Conservation (phyloP, 2,797 vertebrate species). For the Schizothorax lantsangensis region DNA sequence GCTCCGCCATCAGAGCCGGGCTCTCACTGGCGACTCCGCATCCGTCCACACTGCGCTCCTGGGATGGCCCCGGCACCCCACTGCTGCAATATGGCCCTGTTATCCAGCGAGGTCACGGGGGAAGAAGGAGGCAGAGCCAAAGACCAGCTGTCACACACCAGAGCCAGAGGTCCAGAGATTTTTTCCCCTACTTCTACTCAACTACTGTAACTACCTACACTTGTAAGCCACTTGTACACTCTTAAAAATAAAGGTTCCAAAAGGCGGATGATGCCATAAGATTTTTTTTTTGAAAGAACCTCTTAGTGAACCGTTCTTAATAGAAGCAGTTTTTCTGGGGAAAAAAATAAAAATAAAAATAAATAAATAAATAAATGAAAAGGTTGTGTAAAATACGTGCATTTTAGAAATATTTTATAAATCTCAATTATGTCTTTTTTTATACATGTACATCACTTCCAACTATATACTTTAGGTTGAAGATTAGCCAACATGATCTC, state of each 20-base stretch:
- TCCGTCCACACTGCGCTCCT: slow-evolving; percentile 66
- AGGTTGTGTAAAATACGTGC: neutral
- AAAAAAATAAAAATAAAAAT: no score
- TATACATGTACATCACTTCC: slow-evolving; percentile 39
- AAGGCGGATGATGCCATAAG: neutral
- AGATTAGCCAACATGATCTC: neutral
- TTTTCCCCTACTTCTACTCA: slow-evolving; percentile 28
- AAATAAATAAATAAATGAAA: neutral
- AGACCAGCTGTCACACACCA: slow-evolving; percentile 81
- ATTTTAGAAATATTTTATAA: neutral
- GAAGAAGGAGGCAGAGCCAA: slow-evolving; percentile 52
- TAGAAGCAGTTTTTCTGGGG: no score
- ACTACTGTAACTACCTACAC: neutral
- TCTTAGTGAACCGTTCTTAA: neutral
- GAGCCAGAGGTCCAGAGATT: slow-evolving; percentile 66
- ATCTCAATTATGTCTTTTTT: neutral
- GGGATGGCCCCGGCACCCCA: slow-evolving; percentile 78
- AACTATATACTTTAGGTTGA: neutral
- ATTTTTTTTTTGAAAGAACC: neutral
- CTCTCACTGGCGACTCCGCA: slow-evolving; percentile 82
- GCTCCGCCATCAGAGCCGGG: slow-evolving; percentile 75
- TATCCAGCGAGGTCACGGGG: slow-evolving; percentile 47
- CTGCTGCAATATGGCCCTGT: slow-evolving; percentile 68
- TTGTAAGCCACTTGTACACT: neutral
- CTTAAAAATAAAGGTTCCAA: neutral